These are phyloP conservation scores for Mesembrinibis cayennensis DNA, from an alignment of 2,113 vertebrate genomes.

Conservation along the genomic window DNA sequence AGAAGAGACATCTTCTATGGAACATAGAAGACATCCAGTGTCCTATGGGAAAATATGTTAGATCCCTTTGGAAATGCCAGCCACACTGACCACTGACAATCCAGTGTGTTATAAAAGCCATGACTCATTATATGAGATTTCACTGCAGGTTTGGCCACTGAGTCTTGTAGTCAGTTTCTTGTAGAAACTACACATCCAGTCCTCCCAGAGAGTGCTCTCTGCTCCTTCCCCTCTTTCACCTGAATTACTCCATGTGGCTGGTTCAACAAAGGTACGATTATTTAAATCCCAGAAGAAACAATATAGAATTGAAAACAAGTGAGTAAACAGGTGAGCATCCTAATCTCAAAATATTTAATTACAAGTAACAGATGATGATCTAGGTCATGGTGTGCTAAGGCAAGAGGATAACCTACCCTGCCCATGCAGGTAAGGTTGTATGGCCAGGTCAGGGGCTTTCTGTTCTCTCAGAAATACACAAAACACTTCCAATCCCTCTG, in stretches of 20 bases:
- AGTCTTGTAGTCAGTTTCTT: neutral
- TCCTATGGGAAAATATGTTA: neutral
- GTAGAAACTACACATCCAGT: neutral
- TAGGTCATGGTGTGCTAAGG: neutral
- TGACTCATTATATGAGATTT: neutral
- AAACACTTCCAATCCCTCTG: neutral
- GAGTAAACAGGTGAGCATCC: neutral
- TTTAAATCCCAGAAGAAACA: neutral
- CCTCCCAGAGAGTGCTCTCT: neutral
- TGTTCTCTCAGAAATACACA: neutral
- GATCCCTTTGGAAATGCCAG: neutral
- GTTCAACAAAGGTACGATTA: neutral
- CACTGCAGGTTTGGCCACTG: neutral
- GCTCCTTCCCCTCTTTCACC: neutral
- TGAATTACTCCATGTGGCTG: neutral
- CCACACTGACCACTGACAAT: neutral
- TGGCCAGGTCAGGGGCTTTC: neutral
- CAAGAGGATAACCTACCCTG: neutral
- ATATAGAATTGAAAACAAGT: neutral
- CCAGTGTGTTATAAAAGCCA: neutral
- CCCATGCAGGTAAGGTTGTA: neutral
- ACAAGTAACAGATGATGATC: neutral
- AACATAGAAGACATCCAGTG: neutral
- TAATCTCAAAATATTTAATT: neutral
- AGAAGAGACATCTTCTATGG: neutral